These are phyloP conservation scores for Pocillopora verrucosa DNA, from an alignment of 64 coral and sea anemone genomes.

Conservation along the genomic window DNA sequence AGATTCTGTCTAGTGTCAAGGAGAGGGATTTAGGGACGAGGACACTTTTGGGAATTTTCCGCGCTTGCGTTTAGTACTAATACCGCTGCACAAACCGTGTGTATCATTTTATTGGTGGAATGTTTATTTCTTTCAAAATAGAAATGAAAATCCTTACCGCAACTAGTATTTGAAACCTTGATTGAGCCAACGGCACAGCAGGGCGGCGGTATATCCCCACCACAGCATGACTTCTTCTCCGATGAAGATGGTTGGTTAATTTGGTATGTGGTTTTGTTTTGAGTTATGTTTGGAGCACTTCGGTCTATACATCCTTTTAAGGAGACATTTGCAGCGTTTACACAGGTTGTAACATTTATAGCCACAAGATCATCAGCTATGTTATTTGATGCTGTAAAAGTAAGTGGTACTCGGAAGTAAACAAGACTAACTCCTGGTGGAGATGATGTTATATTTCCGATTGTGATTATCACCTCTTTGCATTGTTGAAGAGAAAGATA, in stretches of 20 bases:
- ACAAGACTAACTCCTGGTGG: neutral
- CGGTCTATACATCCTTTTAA: neutral
- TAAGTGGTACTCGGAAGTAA: neutral
- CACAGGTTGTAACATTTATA: neutral
- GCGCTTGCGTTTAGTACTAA: no score
- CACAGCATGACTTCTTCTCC: constrained; percentile 21
- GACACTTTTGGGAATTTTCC: no score
- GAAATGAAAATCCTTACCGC: neutral
- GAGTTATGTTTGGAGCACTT: neutral
- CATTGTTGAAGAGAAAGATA: neutral
- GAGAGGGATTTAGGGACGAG: no score
- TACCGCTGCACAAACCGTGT: neutral
- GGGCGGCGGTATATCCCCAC: constrained; percentile 30
- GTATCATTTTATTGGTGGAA: neutral
- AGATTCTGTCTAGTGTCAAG: no score
- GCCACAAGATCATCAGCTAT: constrained; percentile 1
- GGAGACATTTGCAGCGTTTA: no score
- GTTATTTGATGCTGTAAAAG: constrained; percentile 1
- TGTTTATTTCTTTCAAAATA: neutral
- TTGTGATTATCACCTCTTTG: neutral
- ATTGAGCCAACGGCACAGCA: constrained; percentile 38
- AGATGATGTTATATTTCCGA: neutral
- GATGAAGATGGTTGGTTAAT: neutral
- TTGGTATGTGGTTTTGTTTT: neutral
- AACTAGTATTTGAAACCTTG: constrained; percentile 2